Conservation (phyloP, 2,113 vertebrate genomes). For the Podiceps cristatus region DNA sequence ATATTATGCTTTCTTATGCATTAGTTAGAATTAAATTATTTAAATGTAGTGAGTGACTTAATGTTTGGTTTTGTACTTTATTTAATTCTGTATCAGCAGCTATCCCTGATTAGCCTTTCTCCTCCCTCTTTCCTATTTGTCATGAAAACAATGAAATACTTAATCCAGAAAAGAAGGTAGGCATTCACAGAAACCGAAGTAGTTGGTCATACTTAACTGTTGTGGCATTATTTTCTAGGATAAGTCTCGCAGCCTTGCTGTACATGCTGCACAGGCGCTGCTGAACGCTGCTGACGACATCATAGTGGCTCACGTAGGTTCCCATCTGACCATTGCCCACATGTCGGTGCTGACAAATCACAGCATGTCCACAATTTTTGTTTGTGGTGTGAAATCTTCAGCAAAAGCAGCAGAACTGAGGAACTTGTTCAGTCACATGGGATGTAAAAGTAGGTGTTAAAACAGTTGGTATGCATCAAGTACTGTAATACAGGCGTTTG, state of each 20-base stretch:
- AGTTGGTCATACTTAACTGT: not conserved
- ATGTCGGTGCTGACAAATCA: constrained; percentile 76
- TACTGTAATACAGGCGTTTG: not conserved
- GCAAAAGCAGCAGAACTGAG: constrained; percentile 78
- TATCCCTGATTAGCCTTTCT: not conserved
- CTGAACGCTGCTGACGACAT: constrained; percentile 80
- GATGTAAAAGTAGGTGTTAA: constrained; percentile 86
- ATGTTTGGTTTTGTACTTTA: not conserved
- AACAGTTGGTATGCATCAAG: not conserved
- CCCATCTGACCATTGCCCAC: constrained; percentile 85
- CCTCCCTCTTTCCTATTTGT: not conserved
- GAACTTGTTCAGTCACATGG: constrained; percentile 76
- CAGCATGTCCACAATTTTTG: constrained; percentile 74
- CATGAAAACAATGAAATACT: not conserved
- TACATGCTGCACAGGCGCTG: constrained; percentile 78
- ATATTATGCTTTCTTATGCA: not conserved
- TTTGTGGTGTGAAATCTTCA: constrained; percentile 79
- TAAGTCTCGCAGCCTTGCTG: constrained; percentile 88
- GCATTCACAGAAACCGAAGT: not conserved
- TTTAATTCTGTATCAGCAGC: not conserved
- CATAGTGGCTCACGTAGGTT: constrained; percentile 83
- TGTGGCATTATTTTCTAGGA: constrained; percentile 78
- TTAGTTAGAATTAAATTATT: not conserved
- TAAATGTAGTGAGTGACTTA: not conserved
- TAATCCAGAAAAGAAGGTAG: not conserved